Conservation (phyloP, 2,113 vertebrate genomes). For the Rhinolophus sinicus region DNA sequence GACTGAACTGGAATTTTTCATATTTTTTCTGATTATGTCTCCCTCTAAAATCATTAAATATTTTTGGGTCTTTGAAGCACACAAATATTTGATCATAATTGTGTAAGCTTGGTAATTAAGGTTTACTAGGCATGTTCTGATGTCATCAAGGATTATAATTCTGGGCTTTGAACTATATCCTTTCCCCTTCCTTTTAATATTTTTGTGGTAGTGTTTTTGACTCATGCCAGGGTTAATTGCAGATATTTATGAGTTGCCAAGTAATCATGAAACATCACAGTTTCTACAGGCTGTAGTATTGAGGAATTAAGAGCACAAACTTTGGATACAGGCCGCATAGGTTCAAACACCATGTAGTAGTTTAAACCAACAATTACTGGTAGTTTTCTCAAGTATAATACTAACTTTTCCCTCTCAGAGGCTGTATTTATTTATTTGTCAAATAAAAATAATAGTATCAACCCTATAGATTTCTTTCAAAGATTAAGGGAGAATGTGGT, state of each 20-base stretch:
- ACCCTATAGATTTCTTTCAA: not conserved
- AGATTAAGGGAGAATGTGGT: not conserved
- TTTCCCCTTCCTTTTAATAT: not conserved
- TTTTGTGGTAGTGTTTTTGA: not conserved
- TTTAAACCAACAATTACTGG: not conserved
- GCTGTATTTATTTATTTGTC: not conserved
- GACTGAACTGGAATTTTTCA: not conserved
- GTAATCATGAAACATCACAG: not conserved
- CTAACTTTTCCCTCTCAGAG: not conserved
- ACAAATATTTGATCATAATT: not conserved
- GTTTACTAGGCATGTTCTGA: not conserved
- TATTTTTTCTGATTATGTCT: not conserved
- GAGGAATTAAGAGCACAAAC: not conserved
- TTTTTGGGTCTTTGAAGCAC: not conserved
- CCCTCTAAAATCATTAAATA: not conserved
- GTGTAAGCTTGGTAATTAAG: not conserved
- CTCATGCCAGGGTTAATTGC: not conserved
- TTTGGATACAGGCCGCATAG: not conserved
- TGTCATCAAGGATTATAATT: not conserved
- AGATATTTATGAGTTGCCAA: slow-evolving; percentile 21
- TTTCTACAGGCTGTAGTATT: slow-evolving; percentile 1
- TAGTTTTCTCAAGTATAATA: not conserved
- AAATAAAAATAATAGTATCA: not conserved
- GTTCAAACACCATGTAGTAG: not conserved
- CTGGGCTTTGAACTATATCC: not conserved